Percentiles rank a stretch among this genome's conserved stretches.
phyloP scores from a whole-genome alignment of 2,888 invertebrate genomes.

The Eumacrocentrus americanus region DNA sequence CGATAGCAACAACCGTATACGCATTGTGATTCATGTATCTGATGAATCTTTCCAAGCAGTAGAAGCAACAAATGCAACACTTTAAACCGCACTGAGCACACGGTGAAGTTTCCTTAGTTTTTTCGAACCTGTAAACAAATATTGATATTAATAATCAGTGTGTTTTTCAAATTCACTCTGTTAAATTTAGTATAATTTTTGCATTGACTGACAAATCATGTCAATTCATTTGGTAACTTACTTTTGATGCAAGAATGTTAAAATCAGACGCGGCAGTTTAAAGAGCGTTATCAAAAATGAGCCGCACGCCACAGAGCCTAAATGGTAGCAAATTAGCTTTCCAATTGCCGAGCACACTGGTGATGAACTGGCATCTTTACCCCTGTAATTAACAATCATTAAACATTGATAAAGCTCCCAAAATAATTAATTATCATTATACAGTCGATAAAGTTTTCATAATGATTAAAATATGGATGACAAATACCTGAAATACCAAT shows the following conservation, averaged over 20 bases:
- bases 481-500: constrained; percentile 88
- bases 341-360: constrained; percentile 76
- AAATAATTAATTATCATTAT: background rate
- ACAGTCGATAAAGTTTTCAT: background rate
- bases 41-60: constrained; percentile 89
- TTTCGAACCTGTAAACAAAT: constrained; percentile 66
- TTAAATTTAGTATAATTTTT: too few species aligned
- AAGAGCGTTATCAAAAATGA: constrained; percentile 92
- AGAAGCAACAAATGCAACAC: constrained; percentile 89
- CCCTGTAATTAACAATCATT: constrained; percentile 62
- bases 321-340: constrained; percentile 83
- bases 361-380: constrained; percentile 70
- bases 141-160: background rate
- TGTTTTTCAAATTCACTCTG: background rate
- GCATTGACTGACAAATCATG: too few species aligned
- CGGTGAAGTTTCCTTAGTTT: constrained; percentile 73
- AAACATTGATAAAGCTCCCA: background rate
- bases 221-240: constrained; percentile 66
- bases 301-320: constrained; percentile 95
- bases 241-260: constrained; percentile 90
- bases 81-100: constrained; percentile 77
- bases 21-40: constrained; percentile 93
- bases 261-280: constrained; percentile 86
- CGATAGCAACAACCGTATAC: constrained; percentile 92
- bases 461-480: constrained; percentile 1